Conservation (phyloP, 2,113 vertebrate species). For the Gallinago paraguaiae region DNA sequence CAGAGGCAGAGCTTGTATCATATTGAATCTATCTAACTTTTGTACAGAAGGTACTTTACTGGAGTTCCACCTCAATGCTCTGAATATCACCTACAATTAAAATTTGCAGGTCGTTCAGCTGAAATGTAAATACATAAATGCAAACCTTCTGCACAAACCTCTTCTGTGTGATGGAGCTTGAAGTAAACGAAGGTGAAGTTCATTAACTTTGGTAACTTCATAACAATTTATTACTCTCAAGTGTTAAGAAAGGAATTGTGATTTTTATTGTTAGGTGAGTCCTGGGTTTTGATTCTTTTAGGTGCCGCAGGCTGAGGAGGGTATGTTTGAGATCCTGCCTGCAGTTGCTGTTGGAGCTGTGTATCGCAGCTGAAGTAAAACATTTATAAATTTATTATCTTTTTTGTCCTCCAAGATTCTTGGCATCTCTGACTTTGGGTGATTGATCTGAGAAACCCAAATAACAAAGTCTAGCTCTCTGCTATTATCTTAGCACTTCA, state of each 20-base stretch:
- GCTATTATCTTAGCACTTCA: conserved; percentile 79
- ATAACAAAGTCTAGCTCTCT: conserved; percentile 76
- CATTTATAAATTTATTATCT: conserved; percentile 32
- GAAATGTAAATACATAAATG: not conserved
- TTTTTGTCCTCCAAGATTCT: conserved; percentile 58
- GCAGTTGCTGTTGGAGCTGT: not conserved
- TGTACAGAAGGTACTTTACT: not conserved
- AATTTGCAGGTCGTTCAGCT: not conserved
- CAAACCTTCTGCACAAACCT: not conserved
- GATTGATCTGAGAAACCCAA: conserved; percentile 82
- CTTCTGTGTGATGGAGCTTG: not conserved
- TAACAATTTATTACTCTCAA: not conserved
- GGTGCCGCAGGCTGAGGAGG: not conserved
- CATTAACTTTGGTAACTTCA: not conserved
- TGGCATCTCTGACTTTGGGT: conserved; percentile 65
- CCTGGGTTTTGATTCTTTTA: not conserved
- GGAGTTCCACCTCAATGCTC: not conserved
- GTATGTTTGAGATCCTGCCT: not conserved
- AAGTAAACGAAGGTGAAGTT: not conserved
- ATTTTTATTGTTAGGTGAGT: not conserved
- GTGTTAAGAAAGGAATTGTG: not conserved
- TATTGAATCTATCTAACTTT: not conserved
- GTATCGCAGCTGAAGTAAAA: conserved; percentile 29
- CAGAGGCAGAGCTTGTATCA: not conserved
- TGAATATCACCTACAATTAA: not conserved